Base-by-base conservation (phyloP, 2,797 vertebrate genomes). In the Loriculus beryllinus region DNA sequence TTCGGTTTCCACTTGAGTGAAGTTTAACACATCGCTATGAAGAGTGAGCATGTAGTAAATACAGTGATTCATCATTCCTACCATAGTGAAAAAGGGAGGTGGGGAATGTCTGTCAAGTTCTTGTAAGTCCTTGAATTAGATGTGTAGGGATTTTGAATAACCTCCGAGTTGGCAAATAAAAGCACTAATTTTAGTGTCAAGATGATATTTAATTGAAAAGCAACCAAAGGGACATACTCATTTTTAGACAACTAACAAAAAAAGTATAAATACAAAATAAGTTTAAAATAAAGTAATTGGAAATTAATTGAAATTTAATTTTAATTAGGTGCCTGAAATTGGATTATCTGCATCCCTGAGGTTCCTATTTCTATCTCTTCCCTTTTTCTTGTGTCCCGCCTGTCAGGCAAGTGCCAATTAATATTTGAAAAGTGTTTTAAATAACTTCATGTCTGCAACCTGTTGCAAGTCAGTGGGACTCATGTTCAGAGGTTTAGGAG, bases 301-400 rank as follows among this genome's bases (percentile, higher is more conserved):
- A 90, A 94, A 92, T 95, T 93, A 95, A 93, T 94, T 96, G 91
- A 92, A 94, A 90, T 95, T 85, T 86, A 64, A 87, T 96, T 93
- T 96, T 95, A 95, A 96, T 95, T 96, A 93, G 95, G 90, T 95
- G 80, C 74, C 80, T 4, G n/a, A 92, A 96, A 95, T 86, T 86
- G 74, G 90, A 95, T 90, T 47, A 1, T 67, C 83, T 94, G 52
- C 59, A 76, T 96, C 96, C 90, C 92, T 79, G 51, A 40, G 33
- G 92, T 52, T 90, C 51, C 80, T 76, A 4, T 47, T 67, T 69
- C 77, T 70, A 14, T 74, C 86, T 90, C 82, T 70, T 95, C 42
- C 77, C 17, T 48, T 81, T 77, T 74, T 78, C 59, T 47, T 39
- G 26, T 65, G 25, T 6, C 10, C 68, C 49, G 31, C 80, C 71